Evolutionary conservation across 2,888 invertebrate genomes (phyloP), one percentile per base, ranked within the genome.

Genomic region (Caenorhabditis drosophilae): DNA sequence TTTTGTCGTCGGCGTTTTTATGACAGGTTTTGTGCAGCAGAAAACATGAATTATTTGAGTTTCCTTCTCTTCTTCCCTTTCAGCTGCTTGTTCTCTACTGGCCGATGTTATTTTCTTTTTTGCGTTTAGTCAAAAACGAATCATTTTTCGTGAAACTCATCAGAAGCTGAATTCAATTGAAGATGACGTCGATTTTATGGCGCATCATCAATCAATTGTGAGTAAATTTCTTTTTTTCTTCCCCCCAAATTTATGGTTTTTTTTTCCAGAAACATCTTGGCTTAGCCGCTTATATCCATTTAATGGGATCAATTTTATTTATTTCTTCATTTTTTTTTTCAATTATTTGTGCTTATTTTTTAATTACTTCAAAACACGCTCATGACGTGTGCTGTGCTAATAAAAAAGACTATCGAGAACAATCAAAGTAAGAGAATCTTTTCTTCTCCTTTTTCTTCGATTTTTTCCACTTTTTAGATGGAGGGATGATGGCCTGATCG

Each of bases 1-100:
- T 36, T 76, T 70, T 40, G 70, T 76, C 7, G 76, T 74, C 15
- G 70, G 73, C 9, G 69, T 74, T 1, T 76, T 76, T 41, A 73
- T 76, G 76, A 76, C 76, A 2, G 53, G 72, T 71, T 23, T 46
- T 53, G 47, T 35, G 15, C n/a, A 25, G 16, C 12, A 31, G n/a
- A n/a, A n/a, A n/a, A n/a, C n/a, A n/a, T n/a, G n/a, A n/a, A n/a
- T n/a, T n/a, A n/a, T n/a, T n/a, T n/a, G n/a, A n/a, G n/a, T n/a
- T n/a, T n/a, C n/a, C n/a, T n/a, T n/a, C n/a, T n/a, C n/a, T n/a
- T n/a, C n/a, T n/a, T n/a, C n/a, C n/a, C 15, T 34, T 64, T 46
- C 50, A 70, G 70, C 60, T 27, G 63, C 73, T 2, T 76, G 76
- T 38, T 76, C 76, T 2, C 36, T 72, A 6, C 50, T 76, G 4